These are phyloP conservation scores for Trypoxylus dichotomus DNA, from an alignment of 1,140 invertebrate species.

Conservation along the genomic window DNA sequence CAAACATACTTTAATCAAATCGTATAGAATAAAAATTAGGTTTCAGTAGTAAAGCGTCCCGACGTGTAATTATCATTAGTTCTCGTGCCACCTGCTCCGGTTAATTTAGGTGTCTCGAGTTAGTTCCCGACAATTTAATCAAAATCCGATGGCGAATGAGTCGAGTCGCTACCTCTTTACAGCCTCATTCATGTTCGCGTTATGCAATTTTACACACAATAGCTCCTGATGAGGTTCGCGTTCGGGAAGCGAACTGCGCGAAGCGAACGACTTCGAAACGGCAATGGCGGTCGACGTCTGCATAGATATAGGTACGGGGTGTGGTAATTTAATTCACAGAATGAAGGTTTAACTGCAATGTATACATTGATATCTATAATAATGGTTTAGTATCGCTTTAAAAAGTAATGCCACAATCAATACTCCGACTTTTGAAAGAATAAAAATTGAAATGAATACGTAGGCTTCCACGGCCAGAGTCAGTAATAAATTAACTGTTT, in stretches of 20 bases:
- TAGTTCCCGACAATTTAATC: conserved; percentile 2
- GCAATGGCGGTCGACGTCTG: no score
- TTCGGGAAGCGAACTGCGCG: neutral
- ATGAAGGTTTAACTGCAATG: no score
- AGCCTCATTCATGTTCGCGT: neutral
- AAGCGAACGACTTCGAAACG: neutral
- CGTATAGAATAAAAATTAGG: neutral
- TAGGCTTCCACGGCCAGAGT: no score
- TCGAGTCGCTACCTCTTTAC: neutral
- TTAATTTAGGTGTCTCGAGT: neutral
- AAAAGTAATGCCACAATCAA: no score
- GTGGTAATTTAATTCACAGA: no score
- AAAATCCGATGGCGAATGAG: neutral
- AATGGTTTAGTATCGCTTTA: no score
- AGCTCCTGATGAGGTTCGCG: neutral
- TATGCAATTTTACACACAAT: conserved; percentile 4
- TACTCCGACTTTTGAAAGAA: no score
- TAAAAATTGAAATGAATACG: no score
- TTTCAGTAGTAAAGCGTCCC: neutral
- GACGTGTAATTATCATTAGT: neutral
- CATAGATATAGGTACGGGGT: no score
- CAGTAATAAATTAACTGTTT: no score
- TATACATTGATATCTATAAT: no score
- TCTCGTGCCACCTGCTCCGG: neutral
- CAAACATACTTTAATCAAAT: neutral